Conservation (phyloP, 92 coral and sea anemone species). For the Porites lobata region DNA sequence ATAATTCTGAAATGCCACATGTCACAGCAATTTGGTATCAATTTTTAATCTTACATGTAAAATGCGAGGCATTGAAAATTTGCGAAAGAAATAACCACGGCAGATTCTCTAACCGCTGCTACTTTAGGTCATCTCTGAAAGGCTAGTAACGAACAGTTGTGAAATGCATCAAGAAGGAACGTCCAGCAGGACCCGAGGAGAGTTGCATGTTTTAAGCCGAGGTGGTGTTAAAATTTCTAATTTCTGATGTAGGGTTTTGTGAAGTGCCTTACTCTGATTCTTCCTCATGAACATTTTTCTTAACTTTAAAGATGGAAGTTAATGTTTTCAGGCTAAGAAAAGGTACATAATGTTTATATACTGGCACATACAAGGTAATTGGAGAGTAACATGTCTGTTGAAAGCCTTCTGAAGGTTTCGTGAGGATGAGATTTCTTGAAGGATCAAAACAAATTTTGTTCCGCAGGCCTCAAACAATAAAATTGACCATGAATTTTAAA, state of each 20-base stretch:
- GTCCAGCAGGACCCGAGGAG: not conserved
- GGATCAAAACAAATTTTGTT: slow-evolving; percentile 50
- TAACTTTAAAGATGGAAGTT: not conserved
- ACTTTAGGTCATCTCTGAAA: not conserved
- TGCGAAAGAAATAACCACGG: slow-evolving; percentile 48
- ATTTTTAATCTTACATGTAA: slow-evolving; percentile 87
- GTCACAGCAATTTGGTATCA: slow-evolving; percentile 90
- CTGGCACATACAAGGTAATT: not conserved
- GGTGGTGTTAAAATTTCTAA: not conserved
- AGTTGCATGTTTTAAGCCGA: not conserved
- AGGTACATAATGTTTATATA: not conserved
- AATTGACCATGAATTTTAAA: slow-evolving; percentile 73
- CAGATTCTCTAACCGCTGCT: not conserved
- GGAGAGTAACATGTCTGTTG: not conserved
- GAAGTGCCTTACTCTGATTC: slow-evolving; percentile 17
- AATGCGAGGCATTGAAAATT: slow-evolving; percentile 70
- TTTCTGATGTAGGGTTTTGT: slow-evolving; percentile 8
- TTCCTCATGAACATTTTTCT: slow-evolving; percentile 23
- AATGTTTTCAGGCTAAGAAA: not conserved
- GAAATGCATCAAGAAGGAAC: not conserved
- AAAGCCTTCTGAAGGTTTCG: slow-evolving; percentile 14
- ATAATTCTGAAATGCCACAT: slow-evolving; percentile 94
- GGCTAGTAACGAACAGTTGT: not conserved
- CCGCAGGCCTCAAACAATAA: slow-evolving; percentile 64
- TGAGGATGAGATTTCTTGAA: slow-evolving; percentile 24